phyloP scores from a whole-genome alignment of 2,113 vertebrate genomes.

The Nyctibius bracteatus region DNA sequence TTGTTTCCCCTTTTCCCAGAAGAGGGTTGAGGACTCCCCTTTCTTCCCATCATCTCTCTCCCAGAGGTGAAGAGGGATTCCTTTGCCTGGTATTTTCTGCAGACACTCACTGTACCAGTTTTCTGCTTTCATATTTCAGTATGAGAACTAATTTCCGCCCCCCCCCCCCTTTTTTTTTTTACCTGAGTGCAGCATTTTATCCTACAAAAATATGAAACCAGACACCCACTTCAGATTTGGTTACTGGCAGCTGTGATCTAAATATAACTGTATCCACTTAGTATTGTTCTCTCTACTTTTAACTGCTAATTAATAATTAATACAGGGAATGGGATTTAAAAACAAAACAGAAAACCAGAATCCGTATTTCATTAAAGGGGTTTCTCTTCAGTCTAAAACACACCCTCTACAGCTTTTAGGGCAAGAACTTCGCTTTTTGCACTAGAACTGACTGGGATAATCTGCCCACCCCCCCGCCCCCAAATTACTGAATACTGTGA shows the following conservation, averaged over 20 bases:
- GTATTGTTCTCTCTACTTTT: neutral
- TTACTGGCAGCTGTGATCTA: constrained; percentile 52
- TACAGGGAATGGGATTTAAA: neutral
- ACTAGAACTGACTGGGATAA: neutral
- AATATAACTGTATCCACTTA: constrained; percentile 36
- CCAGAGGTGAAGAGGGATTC: neutral
- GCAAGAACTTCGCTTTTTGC: neutral
- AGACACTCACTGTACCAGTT: neutral
- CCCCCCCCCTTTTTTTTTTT: neutral
- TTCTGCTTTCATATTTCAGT: constrained; percentile 24
- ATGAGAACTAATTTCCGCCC: neutral
- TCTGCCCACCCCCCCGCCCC: too few relatives aligned
- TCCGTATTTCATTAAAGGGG: neutral
- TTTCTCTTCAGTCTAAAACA: neutral
- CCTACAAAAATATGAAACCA: constrained; percentile 5
- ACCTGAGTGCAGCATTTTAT: neutral
- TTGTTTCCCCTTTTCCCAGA: neutral
- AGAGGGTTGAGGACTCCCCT: neutral
- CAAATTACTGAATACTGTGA: neutral
- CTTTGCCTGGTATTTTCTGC: neutral
- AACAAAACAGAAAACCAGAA: neutral
- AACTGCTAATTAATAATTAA: constrained; percentile 48
- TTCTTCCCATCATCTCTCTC: neutral
- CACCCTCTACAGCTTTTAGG: neutral
- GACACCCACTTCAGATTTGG: constrained; percentile 13